Conservation (phyloP, 2,113 vertebrate genomes). For the Dinomys branickii region DNA sequence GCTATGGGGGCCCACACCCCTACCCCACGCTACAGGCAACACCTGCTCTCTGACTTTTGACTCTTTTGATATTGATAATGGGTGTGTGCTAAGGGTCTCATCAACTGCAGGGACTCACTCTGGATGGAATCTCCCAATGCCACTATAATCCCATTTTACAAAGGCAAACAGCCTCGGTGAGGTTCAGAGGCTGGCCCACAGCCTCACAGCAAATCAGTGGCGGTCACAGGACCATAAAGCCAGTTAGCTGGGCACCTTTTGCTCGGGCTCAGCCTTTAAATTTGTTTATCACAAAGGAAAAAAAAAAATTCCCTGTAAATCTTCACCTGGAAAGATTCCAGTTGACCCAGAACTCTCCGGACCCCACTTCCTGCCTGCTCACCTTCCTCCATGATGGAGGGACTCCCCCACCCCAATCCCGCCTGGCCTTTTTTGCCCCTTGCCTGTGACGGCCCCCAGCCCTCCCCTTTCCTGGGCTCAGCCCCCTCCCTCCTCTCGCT, state of each 20-base stretch:
- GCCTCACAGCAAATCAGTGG: constrained; percentile 13
- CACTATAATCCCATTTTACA: not conserved
- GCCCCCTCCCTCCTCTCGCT: constrained; percentile 68
- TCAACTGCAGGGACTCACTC: not conserved
- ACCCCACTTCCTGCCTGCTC: not conserved
- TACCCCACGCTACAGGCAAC: not conserved
- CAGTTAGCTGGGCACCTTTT: not conserved
- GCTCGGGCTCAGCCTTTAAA: not conserved
- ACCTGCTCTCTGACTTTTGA: not conserved
- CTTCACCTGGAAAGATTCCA: not conserved
- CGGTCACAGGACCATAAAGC: not conserved
- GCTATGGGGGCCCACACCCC: too few species aligned
- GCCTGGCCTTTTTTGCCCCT: not conserved
- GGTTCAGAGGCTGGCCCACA: not conserved
- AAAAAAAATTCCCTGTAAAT: not conserved
- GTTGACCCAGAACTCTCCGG: not conserved
- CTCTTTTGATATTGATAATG: not conserved
- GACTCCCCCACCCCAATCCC: constrained; percentile 16
- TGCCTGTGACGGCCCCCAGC: not conserved
- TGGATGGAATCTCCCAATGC: not conserved
- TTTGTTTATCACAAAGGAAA: not conserved
- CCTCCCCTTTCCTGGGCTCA: constrained; percentile 27
- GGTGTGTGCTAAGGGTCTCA: not conserved
- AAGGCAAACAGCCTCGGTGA: constrained; percentile 24
- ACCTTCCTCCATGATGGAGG: constrained; percentile 75